These are phyloP conservation scores for Drosophila melanosoma DNA, from an alignment of 2,888 invertebrate genomes.

Conservation along the genomic window DNA sequence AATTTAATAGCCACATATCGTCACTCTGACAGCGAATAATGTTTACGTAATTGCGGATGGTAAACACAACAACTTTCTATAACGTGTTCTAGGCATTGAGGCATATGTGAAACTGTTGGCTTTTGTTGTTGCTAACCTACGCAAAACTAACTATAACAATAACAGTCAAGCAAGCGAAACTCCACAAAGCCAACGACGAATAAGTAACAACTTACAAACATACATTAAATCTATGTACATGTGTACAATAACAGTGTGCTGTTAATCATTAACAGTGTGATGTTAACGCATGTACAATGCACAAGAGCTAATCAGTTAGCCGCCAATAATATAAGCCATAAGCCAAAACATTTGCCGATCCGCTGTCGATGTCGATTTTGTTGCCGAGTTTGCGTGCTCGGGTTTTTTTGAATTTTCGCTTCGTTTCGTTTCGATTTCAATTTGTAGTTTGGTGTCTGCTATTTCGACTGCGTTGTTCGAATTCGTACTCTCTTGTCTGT, in stretches of 20 bases:
- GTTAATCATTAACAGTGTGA: slow-evolving; percentile 22
- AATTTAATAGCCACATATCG: slow-evolving; percentile 4
- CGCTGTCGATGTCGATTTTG: slow-evolving; percentile 16
- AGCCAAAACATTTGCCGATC: slow-evolving; percentile 43
- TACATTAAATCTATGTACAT: neutral
- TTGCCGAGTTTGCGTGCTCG: neutral
- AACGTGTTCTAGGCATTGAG: slow-evolving; percentile 25
- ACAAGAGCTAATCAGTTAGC: slow-evolving; percentile 51
- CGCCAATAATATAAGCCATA: slow-evolving; percentile 42
- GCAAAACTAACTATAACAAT: slow-evolving; percentile 7
- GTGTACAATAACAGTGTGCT: slow-evolving; percentile 15
- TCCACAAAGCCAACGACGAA: neutral
- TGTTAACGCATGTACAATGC: slow-evolving; percentile 21
- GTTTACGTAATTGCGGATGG: slow-evolving; percentile 69
- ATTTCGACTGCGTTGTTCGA: slow-evolving; percentile 46
- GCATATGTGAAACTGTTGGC: slow-evolving; percentile 25
- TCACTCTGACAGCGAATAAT: slow-evolving; percentile 45
- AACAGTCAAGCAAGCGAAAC: slow-evolving; percentile 13
- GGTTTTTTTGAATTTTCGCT: slow-evolving; percentile 44
- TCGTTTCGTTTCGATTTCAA: slow-evolving; percentile 61
- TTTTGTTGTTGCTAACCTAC: slow-evolving; percentile 39
- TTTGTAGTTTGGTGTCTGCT: slow-evolving; percentile 39
- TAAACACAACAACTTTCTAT: slow-evolving; percentile 46
- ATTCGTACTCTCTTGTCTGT: slow-evolving; percentile 46
- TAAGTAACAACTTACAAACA: neutral